Conservation (phyloP, 1,140 invertebrate species). For the Tetranychus urticae region DNA sequence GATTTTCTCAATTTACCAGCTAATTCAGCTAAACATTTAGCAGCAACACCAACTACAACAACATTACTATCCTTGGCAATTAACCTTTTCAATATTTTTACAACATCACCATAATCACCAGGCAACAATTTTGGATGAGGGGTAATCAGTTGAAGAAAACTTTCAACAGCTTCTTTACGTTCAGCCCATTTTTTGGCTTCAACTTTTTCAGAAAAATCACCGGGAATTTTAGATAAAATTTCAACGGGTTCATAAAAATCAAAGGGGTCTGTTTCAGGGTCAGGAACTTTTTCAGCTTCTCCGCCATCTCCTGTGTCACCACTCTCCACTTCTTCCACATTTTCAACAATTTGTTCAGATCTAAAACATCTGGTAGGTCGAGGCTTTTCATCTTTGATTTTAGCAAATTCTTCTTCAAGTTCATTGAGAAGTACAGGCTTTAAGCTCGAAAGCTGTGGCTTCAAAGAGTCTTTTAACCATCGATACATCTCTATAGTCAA, state of each 20-base stretch:
- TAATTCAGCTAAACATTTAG: constrained; percentile 53
- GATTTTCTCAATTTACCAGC: constrained; percentile 65
- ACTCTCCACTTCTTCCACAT: constrained; percentile 13
- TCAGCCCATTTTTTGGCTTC: constrained; percentile 97
- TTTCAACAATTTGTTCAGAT: constrained; percentile 49
- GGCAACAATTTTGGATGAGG: constrained; percentile 58
- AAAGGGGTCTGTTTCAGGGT: constrained; percentile 58
- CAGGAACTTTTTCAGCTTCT: constrained; percentile 14
- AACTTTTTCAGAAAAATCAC: constrained; percentile 70
- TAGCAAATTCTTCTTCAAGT: constrained; percentile 63
- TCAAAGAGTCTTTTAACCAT: constrained; percentile 65
- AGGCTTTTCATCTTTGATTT: constrained; percentile 38
- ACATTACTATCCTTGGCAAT: constrained; percentile 80
- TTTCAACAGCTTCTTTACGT: constrained; percentile 67
- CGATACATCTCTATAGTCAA: constrained; percentile 73
- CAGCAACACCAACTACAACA: constrained; percentile 62
- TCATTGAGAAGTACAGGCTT: constrained; percentile 70
- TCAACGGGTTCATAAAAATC: constrained; percentile 76
- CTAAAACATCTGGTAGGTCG: constrained; percentile 50
- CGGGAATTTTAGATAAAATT: constrained; percentile 69
- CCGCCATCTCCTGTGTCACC: constrained; percentile 12
- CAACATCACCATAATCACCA: constrained; percentile 76
- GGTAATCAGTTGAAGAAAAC: constrained; percentile 42
- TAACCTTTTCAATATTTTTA: constrained; percentile 68
- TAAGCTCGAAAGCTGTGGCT: constrained; percentile 55